phyloP scores from a whole-genome alignment of 2,113 vertebrate genomes.

The Lathamus discolor region DNA sequence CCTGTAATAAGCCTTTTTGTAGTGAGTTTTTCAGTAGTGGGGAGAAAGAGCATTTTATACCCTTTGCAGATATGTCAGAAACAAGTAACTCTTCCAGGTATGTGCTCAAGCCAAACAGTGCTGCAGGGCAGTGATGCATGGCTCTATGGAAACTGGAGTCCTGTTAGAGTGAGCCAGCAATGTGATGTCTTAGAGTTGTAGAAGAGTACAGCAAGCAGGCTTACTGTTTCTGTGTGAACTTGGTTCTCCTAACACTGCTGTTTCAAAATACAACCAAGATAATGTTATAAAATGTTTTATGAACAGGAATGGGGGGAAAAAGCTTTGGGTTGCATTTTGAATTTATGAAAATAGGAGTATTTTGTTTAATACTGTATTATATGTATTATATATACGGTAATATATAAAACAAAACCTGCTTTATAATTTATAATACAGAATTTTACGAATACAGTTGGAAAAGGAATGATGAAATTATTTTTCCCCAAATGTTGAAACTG shows the following conservation, averaged over 20 bases:
- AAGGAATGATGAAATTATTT: neutral
- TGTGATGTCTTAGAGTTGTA: fast-evolving
- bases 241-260: neutral
- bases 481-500: neutral
- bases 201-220: neutral
- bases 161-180: neutral
- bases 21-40: neutral
- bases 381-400: neutral
- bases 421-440: neutral
- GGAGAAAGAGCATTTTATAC: neutral
- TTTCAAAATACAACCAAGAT: neutral
- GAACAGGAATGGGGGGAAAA: neutral
- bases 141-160: neutral
- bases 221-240: neutral
- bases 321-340: neutral
- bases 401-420: neutral
- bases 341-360: neutral
- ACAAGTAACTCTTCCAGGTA: neutral
- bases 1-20: neutral
- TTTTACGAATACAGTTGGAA: neutral
- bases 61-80: neutral
- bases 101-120: neutral
- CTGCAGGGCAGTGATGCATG: neutral
- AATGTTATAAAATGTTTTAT: neutral
- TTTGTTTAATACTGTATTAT: neutral